Evolutionary conservation across 2,888 invertebrate species (phyloP).

Genomic region (Polylopha cassiicola): DNA sequence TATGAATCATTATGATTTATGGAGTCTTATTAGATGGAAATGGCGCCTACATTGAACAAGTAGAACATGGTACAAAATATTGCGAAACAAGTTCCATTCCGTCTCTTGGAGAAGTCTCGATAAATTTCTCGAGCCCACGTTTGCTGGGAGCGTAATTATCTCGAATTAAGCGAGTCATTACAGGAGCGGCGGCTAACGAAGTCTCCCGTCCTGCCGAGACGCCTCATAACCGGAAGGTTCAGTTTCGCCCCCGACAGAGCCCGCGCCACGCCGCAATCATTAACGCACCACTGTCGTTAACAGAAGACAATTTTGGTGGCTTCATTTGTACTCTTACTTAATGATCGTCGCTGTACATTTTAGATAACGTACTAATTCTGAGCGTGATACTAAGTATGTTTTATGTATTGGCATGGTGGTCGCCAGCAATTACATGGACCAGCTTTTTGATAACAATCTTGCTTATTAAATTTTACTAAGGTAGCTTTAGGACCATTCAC

Average conservation of each 20-base stretch:
- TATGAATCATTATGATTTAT: conserved; percentile 53
- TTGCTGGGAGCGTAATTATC: conserved; percentile 64
- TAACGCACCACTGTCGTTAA: conserved; percentile 50
- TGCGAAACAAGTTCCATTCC: conserved; percentile 29
- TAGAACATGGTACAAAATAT: conserved; percentile 37
- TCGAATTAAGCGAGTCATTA: conserved; percentile 71
- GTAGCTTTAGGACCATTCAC: conserved; percentile 2
- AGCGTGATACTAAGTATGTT: conserved; percentile 16
- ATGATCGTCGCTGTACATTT: conserved; percentile 40
- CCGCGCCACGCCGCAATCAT: conserved; percentile 44
- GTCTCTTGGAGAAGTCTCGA: conserved; percentile 43
- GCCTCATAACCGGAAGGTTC: conserved; percentile 63
- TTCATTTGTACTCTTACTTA: conserved; percentile 43
- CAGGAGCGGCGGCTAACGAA: conserved; percentile 60
- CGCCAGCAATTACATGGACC: no score
- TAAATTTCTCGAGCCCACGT: conserved; percentile 58
- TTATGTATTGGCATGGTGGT: conserved; percentile 9
- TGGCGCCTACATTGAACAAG: conserved; percentile 44
- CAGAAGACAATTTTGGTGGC: conserved; percentile 46
- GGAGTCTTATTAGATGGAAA: conserved; percentile 47
- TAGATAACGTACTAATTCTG: conserved; percentile 27
- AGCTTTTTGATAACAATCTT: not conserved
- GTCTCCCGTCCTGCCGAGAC: conserved; percentile 43
- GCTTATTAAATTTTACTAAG: not conserved
- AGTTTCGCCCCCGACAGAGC: conserved; percentile 58